Evolutionary conservation across 2,797 vertebrate species (phyloP).

Genomic region (Poecilia gillii): DNA sequence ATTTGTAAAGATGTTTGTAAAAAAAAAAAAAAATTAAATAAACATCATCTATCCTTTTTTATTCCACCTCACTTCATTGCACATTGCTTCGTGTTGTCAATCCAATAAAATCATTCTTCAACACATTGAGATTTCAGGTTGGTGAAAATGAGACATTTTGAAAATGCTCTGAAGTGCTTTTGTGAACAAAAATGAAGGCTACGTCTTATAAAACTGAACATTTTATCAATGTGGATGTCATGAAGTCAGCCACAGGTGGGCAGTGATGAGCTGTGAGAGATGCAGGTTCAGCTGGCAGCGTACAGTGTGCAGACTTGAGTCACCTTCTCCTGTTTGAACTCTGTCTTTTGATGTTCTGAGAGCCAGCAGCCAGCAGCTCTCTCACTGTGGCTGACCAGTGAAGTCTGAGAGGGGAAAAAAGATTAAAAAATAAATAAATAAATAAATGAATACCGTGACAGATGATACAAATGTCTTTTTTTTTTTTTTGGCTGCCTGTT

Average conservation of each 20-base stretch:
- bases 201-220: background rate
- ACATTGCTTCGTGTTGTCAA: background rate
- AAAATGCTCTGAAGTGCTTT: background rate
- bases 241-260: constrained; percentile 3
- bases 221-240: constrained; percentile 5
- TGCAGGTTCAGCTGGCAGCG: constrained; percentile 11
- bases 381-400: constrained; percentile 20
- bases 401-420: constrained; percentile 18
- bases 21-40: background rate
- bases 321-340: constrained; percentile 32
- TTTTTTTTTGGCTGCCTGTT: background rate
- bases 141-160: background rate
- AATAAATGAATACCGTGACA: background rate
- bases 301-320: constrained; percentile 13
- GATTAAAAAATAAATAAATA: too few species aligned
- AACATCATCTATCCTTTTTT: too few species aligned
- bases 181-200: background rate
- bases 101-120: background rate
- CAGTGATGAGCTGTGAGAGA: constrained; percentile 17
- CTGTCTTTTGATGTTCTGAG: constrained; percentile 42
- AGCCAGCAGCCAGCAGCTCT: background rate
- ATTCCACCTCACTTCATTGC: too few species aligned
- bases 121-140: background rate
- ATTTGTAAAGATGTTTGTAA: too few species aligned
- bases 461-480: background rate